Conservation (phyloP, 1,140 invertebrate genomes). For the Dinothrombium tinctorium region DNA sequence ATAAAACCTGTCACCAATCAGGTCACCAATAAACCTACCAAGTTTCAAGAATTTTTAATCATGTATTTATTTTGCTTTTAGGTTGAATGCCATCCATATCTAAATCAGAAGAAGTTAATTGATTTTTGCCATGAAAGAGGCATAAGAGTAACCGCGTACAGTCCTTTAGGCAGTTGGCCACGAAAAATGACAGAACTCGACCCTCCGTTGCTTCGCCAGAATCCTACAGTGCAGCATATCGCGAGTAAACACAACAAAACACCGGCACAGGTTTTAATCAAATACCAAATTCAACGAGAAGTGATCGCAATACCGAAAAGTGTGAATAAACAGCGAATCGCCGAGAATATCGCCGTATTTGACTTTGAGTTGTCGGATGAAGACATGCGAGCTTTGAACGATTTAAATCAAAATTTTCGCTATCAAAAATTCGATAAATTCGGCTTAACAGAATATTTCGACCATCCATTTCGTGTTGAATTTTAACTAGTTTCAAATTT, state of each 20-base stretch:
- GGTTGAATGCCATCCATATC: constrained; percentile 28
- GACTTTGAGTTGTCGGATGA: constrained; percentile 47
- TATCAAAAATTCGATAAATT: too few relatives aligned
- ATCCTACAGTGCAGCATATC: constrained; percentile 38
- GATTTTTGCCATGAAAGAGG: constrained; percentile 17
- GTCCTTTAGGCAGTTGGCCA: constrained; percentile 20
- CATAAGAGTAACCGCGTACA: constrained; percentile 25
- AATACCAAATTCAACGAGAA: constrained; percentile 43
- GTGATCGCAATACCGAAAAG: constrained; percentile 61
- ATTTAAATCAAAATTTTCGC: too few relatives aligned
- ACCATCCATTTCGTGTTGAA: too few relatives aligned
- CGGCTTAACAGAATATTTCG: too few relatives aligned
- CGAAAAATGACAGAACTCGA: constrained; percentile 2
- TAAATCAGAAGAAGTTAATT: constrained; percentile 25
- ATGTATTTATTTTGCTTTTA: too few relatives aligned
- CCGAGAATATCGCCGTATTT: constrained; percentile 40
- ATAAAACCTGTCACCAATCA: constrained; percentile 19
- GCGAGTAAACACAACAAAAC: constrained; percentile 40
- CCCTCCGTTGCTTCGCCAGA: constrained; percentile 25
- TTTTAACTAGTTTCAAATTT: too few relatives aligned
- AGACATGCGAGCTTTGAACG: too few relatives aligned
- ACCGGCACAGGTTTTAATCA: constrained; percentile 48
- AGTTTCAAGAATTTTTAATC: too few relatives aligned
- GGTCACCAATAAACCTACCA: too few relatives aligned
- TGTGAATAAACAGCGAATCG: constrained; percentile 35